Evolutionary conservation across 2,113 vertebrate genomes (phyloP).

Genomic region (Pterocles gutturalis): DNA sequence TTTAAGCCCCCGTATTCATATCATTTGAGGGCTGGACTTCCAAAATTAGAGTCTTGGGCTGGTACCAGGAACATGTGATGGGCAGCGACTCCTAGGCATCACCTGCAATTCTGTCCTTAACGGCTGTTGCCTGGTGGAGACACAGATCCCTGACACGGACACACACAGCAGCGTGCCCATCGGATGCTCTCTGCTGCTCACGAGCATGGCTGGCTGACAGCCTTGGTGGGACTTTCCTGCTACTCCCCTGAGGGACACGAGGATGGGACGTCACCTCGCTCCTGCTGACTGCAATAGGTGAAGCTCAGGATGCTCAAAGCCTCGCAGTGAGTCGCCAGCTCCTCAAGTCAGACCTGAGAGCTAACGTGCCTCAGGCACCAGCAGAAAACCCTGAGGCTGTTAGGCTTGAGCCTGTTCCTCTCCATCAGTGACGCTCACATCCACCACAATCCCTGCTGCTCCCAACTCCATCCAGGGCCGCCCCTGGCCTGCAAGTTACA

Average conservation of each 20-base stretch:
- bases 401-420: background rate
- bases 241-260: background rate
- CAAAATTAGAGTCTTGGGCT: background rate
- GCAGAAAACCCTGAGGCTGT: background rate
- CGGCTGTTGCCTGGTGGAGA: background rate
- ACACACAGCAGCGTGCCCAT: rapidly evolving
- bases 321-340: rapidly evolving
- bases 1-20: background rate
- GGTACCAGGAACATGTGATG: rapidly evolving
- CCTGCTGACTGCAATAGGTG: background rate
- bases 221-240: background rate
- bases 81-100: background rate
- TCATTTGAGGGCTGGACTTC: background rate
- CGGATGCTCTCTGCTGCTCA: rapidly evolving
- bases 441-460: rapidly evolving
- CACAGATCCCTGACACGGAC: rapidly evolving
- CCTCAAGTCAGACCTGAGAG: background rate
- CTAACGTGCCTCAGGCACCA: background rate
- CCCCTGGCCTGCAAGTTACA: background rate
- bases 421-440: background rate
- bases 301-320: background rate
- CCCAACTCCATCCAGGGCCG: background rate
- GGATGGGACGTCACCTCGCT: background rate
- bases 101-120: background rate
- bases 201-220: rapidly evolving